Base-by-base conservation (phyloP, 2,888 invertebrate species). In the Peribatodes rhomboidaria region DNA sequence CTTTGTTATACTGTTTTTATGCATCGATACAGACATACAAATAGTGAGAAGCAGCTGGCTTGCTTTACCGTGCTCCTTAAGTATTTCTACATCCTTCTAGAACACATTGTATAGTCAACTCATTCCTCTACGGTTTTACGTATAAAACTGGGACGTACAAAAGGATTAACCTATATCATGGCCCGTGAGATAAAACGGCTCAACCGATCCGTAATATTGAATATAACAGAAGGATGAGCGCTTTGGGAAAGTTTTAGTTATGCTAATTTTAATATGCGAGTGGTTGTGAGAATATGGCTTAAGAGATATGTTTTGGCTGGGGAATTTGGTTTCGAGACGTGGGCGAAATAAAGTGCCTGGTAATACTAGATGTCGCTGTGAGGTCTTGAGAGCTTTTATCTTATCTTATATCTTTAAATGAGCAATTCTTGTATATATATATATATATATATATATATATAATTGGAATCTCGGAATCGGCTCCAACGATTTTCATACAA, bases 171-270 rank as follows among this genome's bases (percentile, higher is more conserved):
- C 55, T 56, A 55, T 41, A 42, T 56, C 22, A 42, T 35, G 35
- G 13, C 50, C 35, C 18, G 42, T 31, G 42, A 47, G 55, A 61
- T 62, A 57, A 37, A 37, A 55, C 52, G 44, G 52, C 52, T 52
- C 52, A 57, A 44, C 37, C 18, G 31, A 18, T 49, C 39, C 37
- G 9, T 18, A 56, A 62, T 62, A 62, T 62, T 62, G 44, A 62
- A 57, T 62, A 37, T 63, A 53, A 58, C 35, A 47, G 31, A 55
- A 42, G 27, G 53, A 58, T 64, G 39, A 59, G 31, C 54, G 37
- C 54, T 44, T 6, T 22, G 49, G 37, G 54, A 54, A 11, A 53
- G 50, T 33, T 44, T 56, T 47, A 63, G 39, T 33, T 46, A 64
- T 54, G 53, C 39, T 59, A 57, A 62, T 64, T 50, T 54, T 59